A percentile compares a stretch with the other conserved stretches of the same genome.
These are phyloP conservation scores for Xestia rhomboidea DNA, from an alignment of 2,888 invertebrate species.

Conservation along the genomic window DNA sequence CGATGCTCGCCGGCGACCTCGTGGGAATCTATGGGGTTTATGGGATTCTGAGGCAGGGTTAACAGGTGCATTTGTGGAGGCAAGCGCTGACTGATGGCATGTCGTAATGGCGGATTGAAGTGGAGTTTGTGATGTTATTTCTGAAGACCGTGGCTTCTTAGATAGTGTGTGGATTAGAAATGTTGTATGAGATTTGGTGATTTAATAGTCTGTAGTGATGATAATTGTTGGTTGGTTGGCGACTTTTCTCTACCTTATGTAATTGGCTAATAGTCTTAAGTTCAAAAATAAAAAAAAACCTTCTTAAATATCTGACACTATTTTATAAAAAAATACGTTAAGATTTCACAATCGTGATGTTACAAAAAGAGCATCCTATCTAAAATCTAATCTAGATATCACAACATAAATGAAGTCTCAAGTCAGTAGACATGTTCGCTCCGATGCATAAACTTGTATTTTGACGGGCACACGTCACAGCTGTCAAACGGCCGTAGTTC, in stretches of 20 bases:
- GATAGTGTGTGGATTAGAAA: conserved; percentile 2
- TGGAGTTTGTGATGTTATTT: conserved; percentile 58
- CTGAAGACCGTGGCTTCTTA: conserved; percentile 27
- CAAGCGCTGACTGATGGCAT: conserved; percentile 66
- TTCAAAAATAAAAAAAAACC: background rate
- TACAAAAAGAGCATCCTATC: conserved; percentile 14
- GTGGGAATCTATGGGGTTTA: conserved; percentile 74
- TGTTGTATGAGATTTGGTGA: background rate
- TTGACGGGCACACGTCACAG: conserved; percentile 51
- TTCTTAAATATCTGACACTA: background rate
- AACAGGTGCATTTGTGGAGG: conserved; percentile 74
- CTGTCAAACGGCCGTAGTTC: conserved; percentile 42
- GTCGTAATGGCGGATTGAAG: conserved; percentile 61
- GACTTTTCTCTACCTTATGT: background rate
- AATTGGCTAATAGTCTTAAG: background rate
- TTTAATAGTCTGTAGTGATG: background rate
- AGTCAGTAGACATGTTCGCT: conserved; percentile 25
- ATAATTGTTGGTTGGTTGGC: background rate
- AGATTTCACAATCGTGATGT: conserved; percentile 19
- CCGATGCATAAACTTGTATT: conserved; percentile 43
- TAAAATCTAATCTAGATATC: conserved; percentile 48
- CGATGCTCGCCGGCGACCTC: conserved; percentile 71
- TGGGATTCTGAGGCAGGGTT: conserved; percentile 68
- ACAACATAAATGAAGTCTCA: conserved; percentile 21
- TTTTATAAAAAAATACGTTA: background rate